Conservation (phyloP, 2,888 invertebrate genomes). For the Diachrysia chrysitis region DNA sequence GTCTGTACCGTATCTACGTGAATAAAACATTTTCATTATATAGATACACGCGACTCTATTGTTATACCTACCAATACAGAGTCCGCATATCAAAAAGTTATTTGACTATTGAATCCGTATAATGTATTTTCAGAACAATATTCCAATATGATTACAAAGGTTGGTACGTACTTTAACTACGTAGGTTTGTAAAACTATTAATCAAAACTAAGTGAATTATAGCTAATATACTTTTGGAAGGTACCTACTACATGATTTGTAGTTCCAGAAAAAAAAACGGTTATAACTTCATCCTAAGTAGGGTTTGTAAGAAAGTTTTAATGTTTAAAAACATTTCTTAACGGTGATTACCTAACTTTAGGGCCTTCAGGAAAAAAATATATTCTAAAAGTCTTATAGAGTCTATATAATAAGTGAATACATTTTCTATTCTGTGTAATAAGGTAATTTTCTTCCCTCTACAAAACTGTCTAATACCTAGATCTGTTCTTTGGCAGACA, state of each 20-base stretch:
- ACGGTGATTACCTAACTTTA: no score
- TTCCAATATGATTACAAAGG: not conserved
- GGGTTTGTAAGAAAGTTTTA: not conserved
- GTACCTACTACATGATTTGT: no score
- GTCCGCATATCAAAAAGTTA: slow-evolving; percentile 22
- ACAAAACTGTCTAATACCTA: not conserved
- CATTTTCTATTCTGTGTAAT: no score
- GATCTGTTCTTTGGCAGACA: not conserved
- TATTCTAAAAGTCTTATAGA: no score
- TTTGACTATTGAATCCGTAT: slow-evolving; percentile 26
- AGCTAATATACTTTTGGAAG: no score
- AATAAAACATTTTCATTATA: slow-evolving; percentile 51
- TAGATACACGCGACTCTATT: slow-evolving; percentile 27
- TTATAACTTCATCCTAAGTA: not conserved
- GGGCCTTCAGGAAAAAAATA: no score
- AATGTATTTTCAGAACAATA: slow-evolving; percentile 14
- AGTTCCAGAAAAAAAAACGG: not conserved
- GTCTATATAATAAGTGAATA: no score
- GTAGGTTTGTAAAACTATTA: no score
- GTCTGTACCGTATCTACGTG: slow-evolving; percentile 9
- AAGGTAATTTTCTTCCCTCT: no score
- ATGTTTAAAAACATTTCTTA: no score
- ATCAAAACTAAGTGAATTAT: no score
- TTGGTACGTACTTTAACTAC: no score
- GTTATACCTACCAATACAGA: slow-evolving; percentile 20